Conservation (phyloP, 2,888 invertebrate species). For the Sminthurinus aureus region DNA sequence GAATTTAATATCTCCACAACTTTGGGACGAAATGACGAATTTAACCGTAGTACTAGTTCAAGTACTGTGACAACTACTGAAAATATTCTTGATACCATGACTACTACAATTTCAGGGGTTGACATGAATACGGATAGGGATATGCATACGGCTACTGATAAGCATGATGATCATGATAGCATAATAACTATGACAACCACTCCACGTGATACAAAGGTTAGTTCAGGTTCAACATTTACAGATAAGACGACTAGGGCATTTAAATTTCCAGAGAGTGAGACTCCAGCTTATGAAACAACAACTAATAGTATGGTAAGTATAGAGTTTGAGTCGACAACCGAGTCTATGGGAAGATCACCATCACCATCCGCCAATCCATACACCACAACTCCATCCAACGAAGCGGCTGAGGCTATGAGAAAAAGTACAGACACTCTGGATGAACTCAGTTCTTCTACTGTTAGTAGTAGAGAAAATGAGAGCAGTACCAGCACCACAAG, state of each 20-base stretch:
- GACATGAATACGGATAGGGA: neutral
- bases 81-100: no score
- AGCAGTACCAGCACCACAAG: slow-evolving; percentile 14
- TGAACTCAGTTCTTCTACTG: slow-evolving; percentile 30
- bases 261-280: slow-evolving; percentile 33
- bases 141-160: neutral
- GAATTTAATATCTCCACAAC: neutral
- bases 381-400: no score
- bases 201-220: neutral
- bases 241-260: slow-evolving; percentile 33
- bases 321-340: neutral
- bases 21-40: neutral
- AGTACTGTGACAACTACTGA: neutral
- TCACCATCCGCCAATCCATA: neutral
- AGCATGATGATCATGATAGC: neutral
- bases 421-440: neutral
- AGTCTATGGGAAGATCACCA: neutral
- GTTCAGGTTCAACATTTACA: neutral
- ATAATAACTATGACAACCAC: neutral
- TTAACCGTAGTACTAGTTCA: neutral
- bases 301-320: slow-evolving; percentile 24
- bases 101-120: neutral
- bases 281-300: slow-evolving; percentile 21
- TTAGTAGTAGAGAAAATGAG: slow-evolving; percentile 30
- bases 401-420: no score